phyloP scores from a whole-genome alignment of 2,113 vertebrate species.

The Empidonax traillii region DNA sequence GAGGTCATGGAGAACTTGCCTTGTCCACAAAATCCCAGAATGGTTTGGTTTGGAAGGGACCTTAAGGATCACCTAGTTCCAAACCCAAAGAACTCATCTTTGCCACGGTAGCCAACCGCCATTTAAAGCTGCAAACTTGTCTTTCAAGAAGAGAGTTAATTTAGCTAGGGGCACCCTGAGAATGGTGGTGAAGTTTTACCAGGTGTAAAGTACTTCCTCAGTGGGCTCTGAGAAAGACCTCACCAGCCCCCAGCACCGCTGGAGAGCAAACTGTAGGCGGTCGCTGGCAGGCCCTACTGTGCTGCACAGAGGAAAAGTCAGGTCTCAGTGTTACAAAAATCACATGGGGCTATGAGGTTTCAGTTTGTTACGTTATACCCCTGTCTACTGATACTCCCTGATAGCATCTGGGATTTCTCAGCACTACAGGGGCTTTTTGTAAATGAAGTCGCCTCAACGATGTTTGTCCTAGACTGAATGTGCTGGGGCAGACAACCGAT shows the following conservation, averaged over 20 bases:
- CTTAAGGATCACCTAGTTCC: not conserved
- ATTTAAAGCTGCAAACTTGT: not conserved
- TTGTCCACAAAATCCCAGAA: not conserved
- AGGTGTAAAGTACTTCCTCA: not conserved
- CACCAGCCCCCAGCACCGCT: not conserved
- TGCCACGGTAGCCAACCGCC: rapidly evolving
- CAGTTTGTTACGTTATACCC: slow-evolving; percentile 29
- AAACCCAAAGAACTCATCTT: not conserved
- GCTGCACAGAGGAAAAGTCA: not conserved
- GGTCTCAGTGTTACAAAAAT: not conserved
- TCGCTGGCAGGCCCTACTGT: not conserved
- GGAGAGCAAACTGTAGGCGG: not conserved
- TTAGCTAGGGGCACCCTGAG: not conserved
- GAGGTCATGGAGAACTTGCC: rapidly evolving
- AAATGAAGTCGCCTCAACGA: not conserved
- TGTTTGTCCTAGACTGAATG: slow-evolving; percentile 33
- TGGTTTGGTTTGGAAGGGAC: not conserved
- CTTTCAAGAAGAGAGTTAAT: too few relatives aligned
- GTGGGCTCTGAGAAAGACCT: not conserved
- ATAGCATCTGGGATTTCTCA: slow-evolving; percentile 64
- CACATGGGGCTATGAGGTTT: slow-evolving; percentile 55
- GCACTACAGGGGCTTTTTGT: not conserved
- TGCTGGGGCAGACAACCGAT: not conserved
- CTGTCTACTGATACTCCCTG: not conserved
- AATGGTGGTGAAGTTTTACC: not conserved